Evolutionary conservation across 2,888 invertebrate species (phyloP), one percentile per base, ranked within the genome.

Genomic region (Polydrusus tereticollis): DNA sequence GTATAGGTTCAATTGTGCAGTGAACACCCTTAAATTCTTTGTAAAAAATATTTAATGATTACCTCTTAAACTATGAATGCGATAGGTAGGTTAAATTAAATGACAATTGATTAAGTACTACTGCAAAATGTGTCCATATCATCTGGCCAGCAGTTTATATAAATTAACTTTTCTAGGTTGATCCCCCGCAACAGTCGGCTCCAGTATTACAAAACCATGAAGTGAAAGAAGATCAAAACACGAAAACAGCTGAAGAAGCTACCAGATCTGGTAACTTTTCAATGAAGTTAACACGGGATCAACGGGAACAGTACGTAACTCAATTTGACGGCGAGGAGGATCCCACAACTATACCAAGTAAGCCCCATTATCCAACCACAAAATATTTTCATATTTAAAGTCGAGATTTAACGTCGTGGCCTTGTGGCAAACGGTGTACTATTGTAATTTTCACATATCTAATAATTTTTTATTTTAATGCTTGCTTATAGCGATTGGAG

Each of bases 241-340:
- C 86, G 90, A 90, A 84, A 87, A 38, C 21, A 41, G 16, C 21
- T 38, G 26, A 52, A 20, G 20, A 14, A 62, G 62, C 33, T 20
- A 16, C 23, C 16, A 45, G 18, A 58, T 52, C 26, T 43, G 47
- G 16, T 52, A 16, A 47, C 63, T 93, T 93, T 85, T 90, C 91
- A 77, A 89, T 94, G 87, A 91, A 90, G 84, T 87, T 94, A 76
- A 90, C 89, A 78, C 89, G 89, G 82, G 89, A 90, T 82, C 93
- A 93, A 83, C 92, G 92, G 63, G 87, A 91, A 77, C 92, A 92
- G 76, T 94, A 94, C 80, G 93, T 90, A 60, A 87, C 88, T 62
- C 94, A 94, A 85, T 94, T 93, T 82, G 47, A 67, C n/a, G 66
- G 21, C 3, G 69, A 62, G 2, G 58, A 64, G 63, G 77, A 59